These are phyloP conservation scores for Adelognathus sp. DNA, from an alignment of 2,888 invertebrate species.

Conservation along the genomic window DNA sequence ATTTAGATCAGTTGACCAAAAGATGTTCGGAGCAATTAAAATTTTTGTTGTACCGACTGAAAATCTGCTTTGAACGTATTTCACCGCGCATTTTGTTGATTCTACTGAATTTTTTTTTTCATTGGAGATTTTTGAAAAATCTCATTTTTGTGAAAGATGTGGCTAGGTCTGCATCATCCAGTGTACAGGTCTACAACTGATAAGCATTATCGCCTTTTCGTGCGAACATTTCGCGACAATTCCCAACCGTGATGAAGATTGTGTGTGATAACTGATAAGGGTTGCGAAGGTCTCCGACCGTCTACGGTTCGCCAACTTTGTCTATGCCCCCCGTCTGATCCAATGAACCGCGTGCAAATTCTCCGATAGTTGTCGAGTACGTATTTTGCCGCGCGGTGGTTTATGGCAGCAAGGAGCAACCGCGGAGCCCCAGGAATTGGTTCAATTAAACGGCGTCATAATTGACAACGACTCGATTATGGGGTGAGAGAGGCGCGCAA, in stretches of 20 bases:
- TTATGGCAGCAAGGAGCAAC: conserved; percentile 14
- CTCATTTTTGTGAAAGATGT: too few species aligned
- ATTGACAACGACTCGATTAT: conserved; percentile 69
- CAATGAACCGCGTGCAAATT: neutral
- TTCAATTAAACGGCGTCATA: conserved; percentile 65
- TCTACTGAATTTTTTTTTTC: too few species aligned
- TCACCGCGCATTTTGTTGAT: too few species aligned
- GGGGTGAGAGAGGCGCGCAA: conserved; percentile 45
- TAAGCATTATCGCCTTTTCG: neutral
- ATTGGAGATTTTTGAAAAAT: too few species aligned
- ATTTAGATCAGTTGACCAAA: too few species aligned
- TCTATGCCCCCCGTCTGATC: neutral
- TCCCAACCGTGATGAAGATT: neutral
- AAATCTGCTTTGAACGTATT: too few species aligned
- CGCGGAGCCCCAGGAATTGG: conserved; percentile 56
- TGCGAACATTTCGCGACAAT: conserved; percentile 6
- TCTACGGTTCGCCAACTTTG: neutral
- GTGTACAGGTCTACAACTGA: too few species aligned
- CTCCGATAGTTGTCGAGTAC: neutral
- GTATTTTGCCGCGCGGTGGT: neutral
- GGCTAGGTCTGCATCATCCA: too few species aligned
- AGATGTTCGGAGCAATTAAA: too few species aligned
- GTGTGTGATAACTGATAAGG: neutral
- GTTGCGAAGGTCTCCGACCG: neutral
- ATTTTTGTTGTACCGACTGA: too few species aligned